These are phyloP conservation scores for Thymelicus lineola DNA, from an alignment of 2,888 invertebrate species.

Conservation along the genomic window DNA sequence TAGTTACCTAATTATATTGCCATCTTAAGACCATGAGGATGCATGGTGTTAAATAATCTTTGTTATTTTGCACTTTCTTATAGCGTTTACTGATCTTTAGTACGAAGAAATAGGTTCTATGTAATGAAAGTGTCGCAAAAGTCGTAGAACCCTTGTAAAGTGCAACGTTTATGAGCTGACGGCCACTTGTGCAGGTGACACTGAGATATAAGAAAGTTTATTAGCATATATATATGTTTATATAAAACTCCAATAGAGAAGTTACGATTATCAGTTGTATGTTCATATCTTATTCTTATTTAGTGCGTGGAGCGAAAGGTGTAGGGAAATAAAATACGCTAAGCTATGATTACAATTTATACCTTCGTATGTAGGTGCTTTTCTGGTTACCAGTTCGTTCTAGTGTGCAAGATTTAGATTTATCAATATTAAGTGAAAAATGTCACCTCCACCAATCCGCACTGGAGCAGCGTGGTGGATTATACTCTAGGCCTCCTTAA, in stretches of 20 bases:
- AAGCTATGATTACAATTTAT: not conserved
- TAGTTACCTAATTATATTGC: not conserved
- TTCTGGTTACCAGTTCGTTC: no score
- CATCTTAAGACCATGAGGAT: not conserved
- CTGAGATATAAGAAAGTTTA: conserved; percentile 28
- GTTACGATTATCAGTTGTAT: conserved; percentile 16
- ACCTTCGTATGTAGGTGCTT: no score
- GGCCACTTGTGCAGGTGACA: conserved; percentile 36
- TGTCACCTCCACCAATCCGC: no score
- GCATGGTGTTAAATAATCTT: not conserved
- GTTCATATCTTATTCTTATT: conserved; percentile 7
- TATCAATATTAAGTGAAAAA: no score
- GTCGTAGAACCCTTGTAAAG: conserved; percentile 29
- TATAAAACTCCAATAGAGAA: conserved; percentile 9
- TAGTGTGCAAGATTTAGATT: no score
- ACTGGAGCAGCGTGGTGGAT: no score
- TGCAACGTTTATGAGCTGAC: conserved; percentile 36
- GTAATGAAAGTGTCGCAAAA: conserved; percentile 6
- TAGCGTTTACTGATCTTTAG: conserved; percentile 4
- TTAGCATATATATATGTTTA: conserved; percentile 5
- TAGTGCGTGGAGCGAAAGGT: not conserved
- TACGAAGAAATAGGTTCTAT: conserved; percentile 15
- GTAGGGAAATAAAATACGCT: not conserved
- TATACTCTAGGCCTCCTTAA: no score
- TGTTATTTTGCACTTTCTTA: not conserved